Base-by-base conservation (phyloP, 2,888 invertebrate genomes). In the Phragmatobia fuliginosa region DNA sequence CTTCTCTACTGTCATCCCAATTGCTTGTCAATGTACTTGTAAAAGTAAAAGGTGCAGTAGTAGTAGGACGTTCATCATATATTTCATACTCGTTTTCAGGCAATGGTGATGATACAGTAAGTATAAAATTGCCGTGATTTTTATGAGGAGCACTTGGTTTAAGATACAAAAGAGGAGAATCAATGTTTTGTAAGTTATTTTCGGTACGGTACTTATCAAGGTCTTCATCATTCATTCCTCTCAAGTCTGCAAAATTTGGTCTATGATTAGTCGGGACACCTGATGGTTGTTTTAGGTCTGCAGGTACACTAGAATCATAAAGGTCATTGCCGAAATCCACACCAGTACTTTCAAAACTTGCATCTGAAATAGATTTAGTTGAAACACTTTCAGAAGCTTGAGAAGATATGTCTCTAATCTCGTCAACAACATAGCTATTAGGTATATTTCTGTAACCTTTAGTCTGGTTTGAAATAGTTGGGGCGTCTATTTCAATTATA, bases 141-240 rank as follows among this genome's bases (percentile, higher is more conserved):
- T 96, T 96, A 72, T 96, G 95, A 0, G 95, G 95, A 67, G 94
- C 93, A 81, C 92, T 95, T 36, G 95, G 95, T 74, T 93, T 94
- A 2, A 94, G 84, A 81, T 96, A 96, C 58, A 95, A 90, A 61
- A 96, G 91, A n/a, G 96, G 96, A 4, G 96, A 96, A 85, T 96
- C 96, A 32, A 96, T 93, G 61, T 95, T 88, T 72, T 95, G 95
- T 74, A 95, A 90, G 84, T 94, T 93, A 80, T 86, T 91, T 74
- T 94, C 94, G 10, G 92, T 91, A 36, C 94, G 89, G 76, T 92
- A 95, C 82, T 93, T 94, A 80, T 95, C 94, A 11, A 94, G 87
- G 67, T 93, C 92, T 79, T 92, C 90, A 76, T 94, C 93, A 73
- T 92, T 91, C 5, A 92, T 75, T 67, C 94, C 94, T 79, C 94